phyloP scores from a whole-genome alignment of 1,140 invertebrate species.

The Olivierus martensii region DNA sequence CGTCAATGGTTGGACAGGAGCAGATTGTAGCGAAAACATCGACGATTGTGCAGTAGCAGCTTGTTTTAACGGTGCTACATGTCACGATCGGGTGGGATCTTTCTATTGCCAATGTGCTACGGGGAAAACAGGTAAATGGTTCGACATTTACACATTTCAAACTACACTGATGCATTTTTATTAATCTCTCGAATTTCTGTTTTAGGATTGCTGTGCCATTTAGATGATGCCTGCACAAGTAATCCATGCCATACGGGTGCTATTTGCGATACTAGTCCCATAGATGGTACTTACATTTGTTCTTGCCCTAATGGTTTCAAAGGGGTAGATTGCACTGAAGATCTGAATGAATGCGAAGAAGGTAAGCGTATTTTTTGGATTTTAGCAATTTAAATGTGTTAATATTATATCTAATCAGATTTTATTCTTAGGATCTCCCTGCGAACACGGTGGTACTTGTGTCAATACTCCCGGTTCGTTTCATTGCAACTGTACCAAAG shows the following conservation, averaged over 20 bases:
- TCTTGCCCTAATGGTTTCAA: constrained; percentile 83
- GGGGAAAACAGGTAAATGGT: constrained; percentile 70
- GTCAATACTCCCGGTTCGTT: constrained; percentile 90
- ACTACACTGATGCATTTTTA: neutral
- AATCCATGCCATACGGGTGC: constrained; percentile 89
- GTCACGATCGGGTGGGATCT: constrained; percentile 83
- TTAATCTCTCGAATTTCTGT: neutral
- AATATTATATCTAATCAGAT: neutral
- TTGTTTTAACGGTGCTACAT: constrained; percentile 94
- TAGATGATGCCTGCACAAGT: constrained; percentile 90
- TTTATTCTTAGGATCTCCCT: constrained; percentile 22
- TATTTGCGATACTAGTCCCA: constrained; percentile 88
- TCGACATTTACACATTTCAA: no score
- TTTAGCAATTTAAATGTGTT: neutral
- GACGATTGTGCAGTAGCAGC: constrained; percentile 83
- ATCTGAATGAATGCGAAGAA: constrained; percentile 93
- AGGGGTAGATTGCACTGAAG: constrained; percentile 78
- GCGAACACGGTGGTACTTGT: constrained; percentile 42
- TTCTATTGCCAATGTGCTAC: constrained; percentile 91
- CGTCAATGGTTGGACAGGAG: constrained; percentile 85
- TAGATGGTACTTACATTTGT: constrained; percentile 87
- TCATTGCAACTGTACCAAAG: constrained; percentile 78
- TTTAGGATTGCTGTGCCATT: constrained; percentile 70
- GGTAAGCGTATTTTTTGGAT: constrained; percentile 35
- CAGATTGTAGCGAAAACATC: constrained; percentile 81